phyloP scores from a whole-genome alignment of 2,888 invertebrate species.

The Magallana nippona region DNA sequence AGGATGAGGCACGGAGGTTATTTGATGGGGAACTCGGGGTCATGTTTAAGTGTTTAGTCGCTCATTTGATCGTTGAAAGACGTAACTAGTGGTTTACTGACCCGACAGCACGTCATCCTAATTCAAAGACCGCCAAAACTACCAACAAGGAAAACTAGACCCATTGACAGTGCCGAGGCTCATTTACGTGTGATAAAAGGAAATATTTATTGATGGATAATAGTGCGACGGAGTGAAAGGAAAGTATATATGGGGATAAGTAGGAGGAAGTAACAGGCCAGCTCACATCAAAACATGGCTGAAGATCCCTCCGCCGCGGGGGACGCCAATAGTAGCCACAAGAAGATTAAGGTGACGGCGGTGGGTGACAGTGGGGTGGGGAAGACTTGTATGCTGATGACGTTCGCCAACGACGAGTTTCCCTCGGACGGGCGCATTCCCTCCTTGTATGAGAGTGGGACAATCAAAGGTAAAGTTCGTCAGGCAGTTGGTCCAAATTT shows the following conservation, averaged over 20 bases:
- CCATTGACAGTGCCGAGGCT: background rate
- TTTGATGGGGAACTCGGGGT: constrained; percentile 12
- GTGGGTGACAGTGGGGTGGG: constrained; percentile 72
- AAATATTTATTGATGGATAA: constrained; percentile 26
- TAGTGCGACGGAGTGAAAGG: constrained; percentile 15
- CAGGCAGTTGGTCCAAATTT: background rate
- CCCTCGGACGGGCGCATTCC: constrained; percentile 59
- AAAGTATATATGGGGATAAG: constrained; percentile 19
- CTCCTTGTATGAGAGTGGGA: constrained; percentile 62
- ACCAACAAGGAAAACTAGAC: background rate
- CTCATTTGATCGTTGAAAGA: background rate
- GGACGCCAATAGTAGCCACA: constrained; percentile 18
- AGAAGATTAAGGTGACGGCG: constrained; percentile 61
- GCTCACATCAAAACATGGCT: constrained; percentile 27
- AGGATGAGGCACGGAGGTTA: constrained; percentile 38
- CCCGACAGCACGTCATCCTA: background rate
- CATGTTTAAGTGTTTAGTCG: constrained; percentile 23
- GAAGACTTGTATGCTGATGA: constrained; percentile 69
- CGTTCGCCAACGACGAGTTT: constrained; percentile 66
- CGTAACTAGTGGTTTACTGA: background rate
- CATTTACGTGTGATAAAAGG: background rate
- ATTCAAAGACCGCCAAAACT: background rate
- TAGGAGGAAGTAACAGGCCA: background rate
- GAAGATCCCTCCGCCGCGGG: constrained; percentile 23
- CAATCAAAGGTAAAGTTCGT: constrained; percentile 54